Evolutionary conservation across 2,797 vertebrate species (phyloP), one percentile per base, ranked within the genome.

Genomic region (Okamejei kenojei): DNA sequence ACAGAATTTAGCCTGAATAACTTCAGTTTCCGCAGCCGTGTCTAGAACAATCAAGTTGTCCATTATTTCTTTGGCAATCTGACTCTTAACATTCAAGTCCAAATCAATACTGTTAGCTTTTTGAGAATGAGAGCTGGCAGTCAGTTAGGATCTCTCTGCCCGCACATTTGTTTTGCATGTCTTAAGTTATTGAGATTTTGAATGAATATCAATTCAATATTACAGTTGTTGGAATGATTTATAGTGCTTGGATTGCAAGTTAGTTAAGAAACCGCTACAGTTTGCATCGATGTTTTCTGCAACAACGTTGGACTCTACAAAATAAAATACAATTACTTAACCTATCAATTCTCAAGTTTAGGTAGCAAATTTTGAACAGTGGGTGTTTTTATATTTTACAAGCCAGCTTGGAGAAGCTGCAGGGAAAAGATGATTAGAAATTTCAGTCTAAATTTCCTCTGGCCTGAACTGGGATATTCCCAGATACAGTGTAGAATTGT

Each of bases 211-310:
- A 35, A 15, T 88, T 88, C 58, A 65, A 29, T 84, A 61, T 84
- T 84, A 84, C 84, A 68, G 84, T 17, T 21, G n/a, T 35, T 88
- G 7, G 61, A 68, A 88, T 88, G 84, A 68, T 88, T 65, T 21
- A 35, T 35, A 68, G 63, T 21, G 17, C 29, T 88, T 68, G 63
- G 65, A 88, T 68, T 88, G 8, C 65, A 32, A 88, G 84, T 74
- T 23, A 74, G 23, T 26, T 26, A 19, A 21, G 71, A 74, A 65
- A 0, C 82, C 5, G 8, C 26, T 86, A 61, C 23, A n/a, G 8
- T 68, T 88, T 23, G 17, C 17, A 65, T 1, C 32, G 17, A 45
- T 81, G 54, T 61, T 61, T 84, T 61, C 81, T 84, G 54, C n/a
- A 61, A 61, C 54, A 61, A 13, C 19, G 1, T 82, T 58, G 45